Evolutionary conservation across 2,113 vertebrate genomes (phyloP).

Genomic region (Oncorhynchus tshawytscha): DNA sequence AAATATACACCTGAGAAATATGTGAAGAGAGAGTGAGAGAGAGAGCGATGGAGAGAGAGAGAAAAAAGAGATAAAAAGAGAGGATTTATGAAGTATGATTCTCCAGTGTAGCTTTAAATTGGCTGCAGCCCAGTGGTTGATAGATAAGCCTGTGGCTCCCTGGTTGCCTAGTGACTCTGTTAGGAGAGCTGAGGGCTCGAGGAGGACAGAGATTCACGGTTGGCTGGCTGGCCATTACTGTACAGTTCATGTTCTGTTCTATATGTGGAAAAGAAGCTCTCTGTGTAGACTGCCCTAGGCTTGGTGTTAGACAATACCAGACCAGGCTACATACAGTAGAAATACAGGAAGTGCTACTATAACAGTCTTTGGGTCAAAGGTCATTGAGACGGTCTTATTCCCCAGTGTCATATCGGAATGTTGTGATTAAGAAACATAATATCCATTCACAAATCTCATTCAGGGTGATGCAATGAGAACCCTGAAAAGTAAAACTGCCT

Average conservation of each 20-base stretch:
- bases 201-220: not conserved
- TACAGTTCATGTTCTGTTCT: too few relatives aligned
- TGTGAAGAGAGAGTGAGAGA: not conserved
- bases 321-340: not conserved
- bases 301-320: too few relatives aligned
- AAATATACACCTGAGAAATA: not conserved
- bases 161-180: constrained; percentile 5
- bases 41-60: not conserved
- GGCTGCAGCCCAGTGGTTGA: not conserved
- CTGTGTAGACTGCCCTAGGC: too few relatives aligned
- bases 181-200: not conserved
- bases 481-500: not conserved
- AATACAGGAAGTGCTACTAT: not conserved
- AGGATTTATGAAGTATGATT: not conserved
- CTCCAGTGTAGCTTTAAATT: not conserved
- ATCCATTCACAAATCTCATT: not conserved
- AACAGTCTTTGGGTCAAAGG: too few relatives aligned
- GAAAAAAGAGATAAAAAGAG: too few relatives aligned
- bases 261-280: not conserved
- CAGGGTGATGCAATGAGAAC: not conserved
- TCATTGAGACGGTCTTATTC: too few relatives aligned
- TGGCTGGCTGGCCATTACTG: not conserved
- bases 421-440: not conserved
- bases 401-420: not conserved
- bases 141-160: not conserved